phyloP scores from a whole-genome alignment of 2,113 vertebrate genomes.

The Ammospiza nelsoni region DNA sequence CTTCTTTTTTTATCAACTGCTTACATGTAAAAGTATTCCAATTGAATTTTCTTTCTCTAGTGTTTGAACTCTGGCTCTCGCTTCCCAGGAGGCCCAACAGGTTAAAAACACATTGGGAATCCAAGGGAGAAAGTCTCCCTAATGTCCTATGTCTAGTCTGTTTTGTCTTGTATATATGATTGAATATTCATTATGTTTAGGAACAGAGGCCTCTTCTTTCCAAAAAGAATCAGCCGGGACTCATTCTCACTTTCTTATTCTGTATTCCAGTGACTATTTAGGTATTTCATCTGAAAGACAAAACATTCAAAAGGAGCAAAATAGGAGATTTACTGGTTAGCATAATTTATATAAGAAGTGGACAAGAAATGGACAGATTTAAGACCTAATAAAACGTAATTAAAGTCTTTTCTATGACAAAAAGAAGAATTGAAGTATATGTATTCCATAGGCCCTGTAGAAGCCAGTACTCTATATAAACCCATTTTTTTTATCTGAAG shows the following conservation, averaged over 20 bases:
- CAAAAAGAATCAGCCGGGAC: not conserved
- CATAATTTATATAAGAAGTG: not conserved
- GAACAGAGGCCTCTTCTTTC: not conserved
- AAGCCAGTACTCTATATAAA: not conserved
- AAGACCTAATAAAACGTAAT: not conserved
- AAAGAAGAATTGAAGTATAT: not conserved
- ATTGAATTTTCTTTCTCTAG: not conserved
- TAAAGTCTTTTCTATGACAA: not conserved
- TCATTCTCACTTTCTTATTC: not conserved
- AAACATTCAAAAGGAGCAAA: not conserved
- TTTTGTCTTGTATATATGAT: not conserved
- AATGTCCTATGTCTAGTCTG: not conserved
- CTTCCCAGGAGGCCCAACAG: not conserved
- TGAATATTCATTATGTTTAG: not conserved
- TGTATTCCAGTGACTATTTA: not conserved
- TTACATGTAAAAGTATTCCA: not conserved
- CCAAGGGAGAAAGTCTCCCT: not conserved
- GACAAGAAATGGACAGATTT: not conserved
- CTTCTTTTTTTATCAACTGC: not conserved
- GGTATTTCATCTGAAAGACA: not conserved
- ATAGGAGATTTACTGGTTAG: not conserved
- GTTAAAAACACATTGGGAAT: not conserved
- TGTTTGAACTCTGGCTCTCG: not conserved
- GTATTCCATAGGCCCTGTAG: not conserved
- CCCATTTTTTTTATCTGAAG: not conserved